phyloP scores from a whole-genome alignment of 2,888 invertebrate genomes.

The Sarcophaga subvicina region DNA sequence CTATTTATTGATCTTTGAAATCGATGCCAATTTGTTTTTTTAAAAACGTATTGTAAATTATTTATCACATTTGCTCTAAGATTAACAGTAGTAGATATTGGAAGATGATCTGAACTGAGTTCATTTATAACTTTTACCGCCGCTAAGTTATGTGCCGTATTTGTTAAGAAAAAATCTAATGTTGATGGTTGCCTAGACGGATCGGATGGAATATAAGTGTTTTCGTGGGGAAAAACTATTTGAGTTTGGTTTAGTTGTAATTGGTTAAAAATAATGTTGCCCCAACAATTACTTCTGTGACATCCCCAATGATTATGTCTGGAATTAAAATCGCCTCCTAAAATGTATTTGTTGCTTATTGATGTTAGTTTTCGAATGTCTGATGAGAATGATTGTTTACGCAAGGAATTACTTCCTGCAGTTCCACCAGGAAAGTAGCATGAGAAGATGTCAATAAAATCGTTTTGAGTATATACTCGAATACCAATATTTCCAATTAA shows the following conservation, averaged over 20 bases:
- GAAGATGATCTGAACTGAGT: neutral
- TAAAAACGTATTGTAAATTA: neutral
- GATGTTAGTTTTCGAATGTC: too few relatives aligned
- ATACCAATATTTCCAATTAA: constrained; percentile 4
- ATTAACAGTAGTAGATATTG: too few relatives aligned
- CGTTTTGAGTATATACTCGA: neutral
- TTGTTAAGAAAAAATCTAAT: neutral
- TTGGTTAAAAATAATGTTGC: neutral
- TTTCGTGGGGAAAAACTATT: neutral
- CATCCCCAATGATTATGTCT: too few relatives aligned
- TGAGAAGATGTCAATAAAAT: neutral
- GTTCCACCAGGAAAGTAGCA: neutral
- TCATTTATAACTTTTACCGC: constrained; percentile 1
- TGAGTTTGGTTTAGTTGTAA: neutral
- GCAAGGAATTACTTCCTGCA: neutral
- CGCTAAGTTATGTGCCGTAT: neutral
- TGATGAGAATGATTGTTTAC: too few relatives aligned
- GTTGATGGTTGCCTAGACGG: neutral
- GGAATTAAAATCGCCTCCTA: neutral
- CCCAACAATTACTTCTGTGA: neutral
- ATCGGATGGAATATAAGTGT: neutral
- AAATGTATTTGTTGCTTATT: neutral
- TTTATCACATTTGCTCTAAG: neutral
- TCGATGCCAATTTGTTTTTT: constrained; percentile 9
- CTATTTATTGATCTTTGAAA: neutral